Base-by-base conservation (phyloP, 2,888 invertebrate species). In the Cerastoderma edule region DNA sequence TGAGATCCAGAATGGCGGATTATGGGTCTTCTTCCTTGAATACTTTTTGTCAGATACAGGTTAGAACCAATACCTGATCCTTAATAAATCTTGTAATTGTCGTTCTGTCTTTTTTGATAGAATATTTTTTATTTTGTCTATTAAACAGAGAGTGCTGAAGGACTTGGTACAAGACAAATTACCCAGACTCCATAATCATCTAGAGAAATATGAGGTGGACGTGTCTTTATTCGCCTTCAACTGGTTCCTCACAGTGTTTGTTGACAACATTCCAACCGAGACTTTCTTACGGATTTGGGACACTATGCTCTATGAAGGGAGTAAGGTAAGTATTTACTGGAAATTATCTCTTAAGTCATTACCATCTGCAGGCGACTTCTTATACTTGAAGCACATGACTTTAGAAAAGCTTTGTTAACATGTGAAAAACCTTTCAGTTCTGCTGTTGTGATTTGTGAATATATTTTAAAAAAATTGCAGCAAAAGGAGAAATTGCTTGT, bases 211-310 rank as follows among this genome's bases (percentile, higher is more conserved):
- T 50, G 92, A 93, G 28, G 93, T 94, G 19, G 94, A 94, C 83
- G 78, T 93, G 39, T 92, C 93, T 5, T 88, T 94, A 24, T 94
- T 94, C 88, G 93, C 94, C 8, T 93, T 94, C 80, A 94, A 93
- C 88, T 94, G 94, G 94, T 94, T 94, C 88, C 89, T 94, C 57
- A 94, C 94, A 19, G 87, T 94, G 28, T 94, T 94, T 89, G 93
- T 94, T n/a, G 94, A 94, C 85, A 93, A 93, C 79, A 91, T 94
- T 27, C 94, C 93, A 0, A 93, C 93, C 65, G 91, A 93, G 35
- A 92, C 93, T 46, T 94, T 94, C 88, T 91, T 94, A 24, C 89
- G 92, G 33, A 93, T 94, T 48, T 94, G 94, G 93, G 94, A 94
- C 85, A 90, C 93, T 8, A 94, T 94, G 85, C 91, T 94, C 6